Percentiles rank a stretch among this genome's conserved stretches.
phyloP scores from a whole-genome alignment of 2,888 invertebrate species.

The Nomada ruficornis region DNA sequence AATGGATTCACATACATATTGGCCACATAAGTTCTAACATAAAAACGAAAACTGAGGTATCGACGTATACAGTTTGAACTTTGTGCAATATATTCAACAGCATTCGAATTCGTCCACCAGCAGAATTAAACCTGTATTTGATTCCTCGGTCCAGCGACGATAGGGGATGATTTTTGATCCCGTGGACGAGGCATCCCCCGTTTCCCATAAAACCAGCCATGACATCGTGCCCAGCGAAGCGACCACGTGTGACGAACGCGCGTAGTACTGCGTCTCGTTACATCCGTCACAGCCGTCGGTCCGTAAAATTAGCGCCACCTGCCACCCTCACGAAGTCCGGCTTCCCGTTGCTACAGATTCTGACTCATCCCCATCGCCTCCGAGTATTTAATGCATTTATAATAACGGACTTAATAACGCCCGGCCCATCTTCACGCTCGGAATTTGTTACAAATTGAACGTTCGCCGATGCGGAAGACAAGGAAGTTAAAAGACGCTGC shows the following conservation, averaged over 20 bases:
- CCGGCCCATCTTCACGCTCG: conserved; percentile 74
- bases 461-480: conserved; percentile 32
- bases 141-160: neutral
- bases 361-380: conserved; percentile 69
- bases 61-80: neutral
- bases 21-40: no score
- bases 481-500: neutral
- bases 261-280: conserved; percentile 76
- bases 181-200: conserved; percentile 57
- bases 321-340: conserved; percentile 80
- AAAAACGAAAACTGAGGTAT: no score
- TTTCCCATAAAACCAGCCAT: conserved; percentile 82
- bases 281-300: conserved; percentile 84
- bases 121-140: neutral
- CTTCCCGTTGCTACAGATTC: conserved; percentile 63
- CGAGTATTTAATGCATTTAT: conserved; percentile 82
- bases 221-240: conserved; percentile 80
- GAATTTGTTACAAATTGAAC: conserved; percentile 71
- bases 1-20: no score
- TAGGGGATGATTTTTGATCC: conserved; percentile 61
- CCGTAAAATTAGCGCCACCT: conserved; percentile 85
- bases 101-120: neutral
- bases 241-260: conserved; percentile 72
- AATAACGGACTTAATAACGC: conserved; percentile 81
- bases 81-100: neutral